These are phyloP conservation scores for Aurelia coerulea DNA, from an alignment of 30 jellyfish, hydroid and myxozoan species.

Conservation along the genomic window DNA sequence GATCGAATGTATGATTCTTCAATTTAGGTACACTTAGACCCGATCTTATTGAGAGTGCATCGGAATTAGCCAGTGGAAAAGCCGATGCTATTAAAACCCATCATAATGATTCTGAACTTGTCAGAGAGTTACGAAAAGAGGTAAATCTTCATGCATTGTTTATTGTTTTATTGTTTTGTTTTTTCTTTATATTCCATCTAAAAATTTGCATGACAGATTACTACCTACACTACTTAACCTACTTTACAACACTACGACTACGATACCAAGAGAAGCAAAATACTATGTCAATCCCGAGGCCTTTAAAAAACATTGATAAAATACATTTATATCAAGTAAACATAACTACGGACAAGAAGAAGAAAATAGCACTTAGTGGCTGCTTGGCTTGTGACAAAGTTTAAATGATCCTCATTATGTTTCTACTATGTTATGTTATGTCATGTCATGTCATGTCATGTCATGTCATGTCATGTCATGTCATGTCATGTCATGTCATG, in stretches of 20 bases:
- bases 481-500: slow-evolving; percentile 9
- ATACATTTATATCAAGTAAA: too few relatives aligned
- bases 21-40: slow-evolving; percentile 94
- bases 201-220: neutral
- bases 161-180: neutral
- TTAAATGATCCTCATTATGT: too few relatives aligned
- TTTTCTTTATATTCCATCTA: neutral
- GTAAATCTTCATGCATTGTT: slow-evolving; percentile 15
- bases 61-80: slow-evolving; percentile 87
- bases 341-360: too few relatives aligned
- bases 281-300: neutral
- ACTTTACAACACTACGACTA: neutral
- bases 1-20: too few relatives aligned
- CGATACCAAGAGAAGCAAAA: neutral
- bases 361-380: too few relatives aligned
- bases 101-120: slow-evolving; percentile 95
- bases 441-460: slow-evolving; percentile 9
- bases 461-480: slow-evolving; percentile 9
- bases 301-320: neutral
- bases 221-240: neutral
- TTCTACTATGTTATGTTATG: neutral
- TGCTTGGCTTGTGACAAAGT: too few relatives aligned
- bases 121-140: slow-evolving; percentile 90
- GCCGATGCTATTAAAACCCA: slow-evolving; percentile 98
- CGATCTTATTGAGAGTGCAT: slow-evolving; percentile 98